Evolutionary conservation across 92 coral and sea anemone genomes (phyloP).

Genomic region (Desmophyllum pertusum): DNA sequence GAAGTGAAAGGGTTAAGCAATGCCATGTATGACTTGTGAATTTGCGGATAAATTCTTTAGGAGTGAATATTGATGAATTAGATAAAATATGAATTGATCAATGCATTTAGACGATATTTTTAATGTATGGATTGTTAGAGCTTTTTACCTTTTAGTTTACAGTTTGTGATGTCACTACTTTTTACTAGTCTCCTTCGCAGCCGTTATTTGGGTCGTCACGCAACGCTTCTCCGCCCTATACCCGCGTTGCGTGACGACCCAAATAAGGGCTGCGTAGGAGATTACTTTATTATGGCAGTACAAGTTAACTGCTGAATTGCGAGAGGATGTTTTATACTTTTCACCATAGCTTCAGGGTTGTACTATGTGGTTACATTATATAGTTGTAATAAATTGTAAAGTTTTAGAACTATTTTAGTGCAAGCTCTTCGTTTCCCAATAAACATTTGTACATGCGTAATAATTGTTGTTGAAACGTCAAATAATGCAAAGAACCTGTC

Average conservation of each 20-base stretch:
- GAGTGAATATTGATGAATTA: not conserved
- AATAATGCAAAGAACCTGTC: not conserved
- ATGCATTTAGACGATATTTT: conserved; percentile 13
- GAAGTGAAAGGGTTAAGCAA: no score
- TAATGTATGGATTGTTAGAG: not conserved
- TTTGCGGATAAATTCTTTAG: not conserved
- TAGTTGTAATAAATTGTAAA: conserved; percentile 42
- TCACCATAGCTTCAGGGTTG: not conserved
- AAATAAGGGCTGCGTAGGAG: not conserved
- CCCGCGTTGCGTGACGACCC: not conserved
- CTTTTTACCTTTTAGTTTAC: not conserved
- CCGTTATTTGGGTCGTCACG: not conserved
- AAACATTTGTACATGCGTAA: conserved; percentile 35
- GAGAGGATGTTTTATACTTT: conserved; percentile 4
- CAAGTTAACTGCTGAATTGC: not conserved
- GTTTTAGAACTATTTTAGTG: conserved; percentile 6
- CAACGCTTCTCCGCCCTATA: not conserved
- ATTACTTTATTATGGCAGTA: not conserved
- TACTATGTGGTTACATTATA: not conserved
- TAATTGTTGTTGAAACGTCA: conserved; percentile 11
- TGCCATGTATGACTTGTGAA: not conserved
- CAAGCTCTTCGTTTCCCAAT: conserved; percentile 1
- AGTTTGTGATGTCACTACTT: not conserved
- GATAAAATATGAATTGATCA: conserved; percentile 1
- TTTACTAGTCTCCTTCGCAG: not conserved